Conservation (phyloP, 2,113 vertebrate genomes). For the Galbula dea region DNA sequence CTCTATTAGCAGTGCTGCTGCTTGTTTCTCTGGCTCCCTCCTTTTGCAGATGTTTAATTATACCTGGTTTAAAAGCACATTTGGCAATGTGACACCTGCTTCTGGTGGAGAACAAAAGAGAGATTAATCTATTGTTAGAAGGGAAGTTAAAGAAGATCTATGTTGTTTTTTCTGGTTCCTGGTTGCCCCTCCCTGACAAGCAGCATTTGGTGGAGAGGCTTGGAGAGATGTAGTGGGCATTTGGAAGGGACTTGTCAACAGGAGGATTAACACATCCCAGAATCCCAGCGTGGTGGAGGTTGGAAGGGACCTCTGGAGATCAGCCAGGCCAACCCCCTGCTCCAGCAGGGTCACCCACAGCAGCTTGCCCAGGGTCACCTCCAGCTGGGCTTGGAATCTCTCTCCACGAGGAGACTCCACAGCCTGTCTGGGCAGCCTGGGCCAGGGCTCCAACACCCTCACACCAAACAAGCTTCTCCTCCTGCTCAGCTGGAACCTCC, state of each 20-base stretch:
- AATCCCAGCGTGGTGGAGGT: too few relatives aligned
- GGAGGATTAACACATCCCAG: background rate
- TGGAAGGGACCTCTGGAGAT: too few relatives aligned
- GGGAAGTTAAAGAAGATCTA: background rate
- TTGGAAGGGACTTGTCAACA: background rate
- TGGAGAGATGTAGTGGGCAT: background rate
- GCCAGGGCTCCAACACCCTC: too few relatives aligned
- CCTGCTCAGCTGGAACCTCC: too few relatives aligned
- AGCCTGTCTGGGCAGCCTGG: too few relatives aligned
- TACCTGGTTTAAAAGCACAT: conserved; percentile 47
- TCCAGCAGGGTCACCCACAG: too few relatives aligned
- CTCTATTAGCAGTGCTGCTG: conserved; percentile 37
- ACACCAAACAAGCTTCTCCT: too few relatives aligned
- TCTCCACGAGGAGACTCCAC: too few relatives aligned
- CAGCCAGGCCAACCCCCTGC: too few relatives aligned
- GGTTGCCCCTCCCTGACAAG: background rate
- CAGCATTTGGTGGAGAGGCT: background rate
- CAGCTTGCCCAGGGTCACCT: too few relatives aligned
- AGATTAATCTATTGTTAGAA: conserved; percentile 61
- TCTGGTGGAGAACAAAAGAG: conserved; percentile 60
- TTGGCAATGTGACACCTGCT: conserved; percentile 69
- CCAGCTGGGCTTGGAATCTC: too few relatives aligned
- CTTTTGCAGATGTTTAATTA: conserved; percentile 70
- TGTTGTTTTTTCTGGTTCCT: background rate
- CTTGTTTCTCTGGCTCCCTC: conserved; percentile 65